phyloP scores from a whole-genome alignment of 2,797 vertebrate species.

The Chelmon rostratus region DNA sequence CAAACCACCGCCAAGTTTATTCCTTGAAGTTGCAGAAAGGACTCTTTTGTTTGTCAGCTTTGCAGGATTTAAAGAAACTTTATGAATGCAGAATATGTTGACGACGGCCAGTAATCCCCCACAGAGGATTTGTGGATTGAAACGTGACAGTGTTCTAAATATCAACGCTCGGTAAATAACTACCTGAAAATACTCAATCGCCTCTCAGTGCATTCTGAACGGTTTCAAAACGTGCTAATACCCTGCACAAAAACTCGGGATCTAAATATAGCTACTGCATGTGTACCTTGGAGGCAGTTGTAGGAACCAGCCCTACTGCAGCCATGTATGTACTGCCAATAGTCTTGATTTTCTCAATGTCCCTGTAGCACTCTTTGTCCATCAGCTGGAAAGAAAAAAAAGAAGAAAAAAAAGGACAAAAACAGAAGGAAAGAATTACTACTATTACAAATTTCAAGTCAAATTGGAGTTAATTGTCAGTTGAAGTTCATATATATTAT shows the following conservation, averaged over 20 bases:
- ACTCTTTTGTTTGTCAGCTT: slow-evolving; percentile 65
- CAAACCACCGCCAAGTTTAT: slow-evolving; percentile 9
- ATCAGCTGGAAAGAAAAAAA: slow-evolving; percentile 85
- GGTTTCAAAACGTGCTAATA: slow-evolving; percentile 34
- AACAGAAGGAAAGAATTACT: slow-evolving; percentile 29
- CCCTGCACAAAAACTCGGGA: neutral
- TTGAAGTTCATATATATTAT: slow-evolving; percentile 25
- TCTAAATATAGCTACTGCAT: slow-evolving; percentile 27
- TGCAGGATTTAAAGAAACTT: slow-evolving; percentile 65
- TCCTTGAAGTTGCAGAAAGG: slow-evolving; percentile 49
- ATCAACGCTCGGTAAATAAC: slow-evolving; percentile 36
- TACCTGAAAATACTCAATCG: slow-evolving; percentile 23
- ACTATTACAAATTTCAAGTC: slow-evolving; percentile 12
- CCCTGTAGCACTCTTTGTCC: slow-evolving; percentile 97
- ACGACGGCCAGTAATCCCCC: slow-evolving; percentile 61
- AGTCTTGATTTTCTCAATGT: slow-evolving; percentile 99
- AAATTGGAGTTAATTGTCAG: slow-evolving; percentile 26
- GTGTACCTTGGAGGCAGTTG: slow-evolving; percentile 91
- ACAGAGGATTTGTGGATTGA: slow-evolving; percentile 55
- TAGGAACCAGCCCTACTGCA: slow-evolving; percentile 95
- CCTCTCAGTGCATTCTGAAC: slow-evolving; percentile 35
- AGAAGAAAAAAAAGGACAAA: neutral
- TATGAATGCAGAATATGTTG: slow-evolving; percentile 58
- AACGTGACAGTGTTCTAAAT: slow-evolving; percentile 59
- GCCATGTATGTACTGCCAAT: slow-evolving; percentile 99